Evolutionary conservation across 2,888 invertebrate species (phyloP).

Genomic region (Rhogogaster chlorosoma): DNA sequence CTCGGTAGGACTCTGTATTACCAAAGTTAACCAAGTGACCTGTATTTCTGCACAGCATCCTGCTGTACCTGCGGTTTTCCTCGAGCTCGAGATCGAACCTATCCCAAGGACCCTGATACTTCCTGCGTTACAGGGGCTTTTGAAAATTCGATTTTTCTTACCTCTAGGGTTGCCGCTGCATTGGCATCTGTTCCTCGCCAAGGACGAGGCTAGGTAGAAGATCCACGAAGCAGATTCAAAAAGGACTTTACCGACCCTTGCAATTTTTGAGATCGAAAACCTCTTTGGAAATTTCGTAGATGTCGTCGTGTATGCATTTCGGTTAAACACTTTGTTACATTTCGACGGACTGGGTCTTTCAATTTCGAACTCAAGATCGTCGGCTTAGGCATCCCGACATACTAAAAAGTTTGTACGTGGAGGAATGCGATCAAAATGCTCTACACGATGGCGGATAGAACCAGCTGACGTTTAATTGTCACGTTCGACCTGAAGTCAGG

Average conservation of each 20-base stretch:
- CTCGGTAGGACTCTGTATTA: constrained; percentile 53
- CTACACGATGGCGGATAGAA: not conserved
- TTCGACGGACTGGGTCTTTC: not conserved
- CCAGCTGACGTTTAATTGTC: constrained; percentile 1
- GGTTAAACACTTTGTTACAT: not conserved
- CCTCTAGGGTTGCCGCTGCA: constrained; percentile 58
- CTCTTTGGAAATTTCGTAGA: constrained; percentile 23
- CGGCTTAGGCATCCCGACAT: not conserved
- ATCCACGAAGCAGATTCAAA: not conserved
- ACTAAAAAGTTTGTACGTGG: constrained; percentile 12
- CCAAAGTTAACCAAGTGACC: constrained; percentile 35
- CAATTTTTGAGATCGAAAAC: constrained; percentile 7
- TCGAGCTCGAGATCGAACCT: constrained; percentile 55
- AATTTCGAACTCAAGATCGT: not conserved
- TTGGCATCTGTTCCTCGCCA: constrained; percentile 52
- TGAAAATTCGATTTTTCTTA: constrained; percentile 44
- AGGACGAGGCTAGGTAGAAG: not conserved
- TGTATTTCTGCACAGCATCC: constrained; percentile 49
- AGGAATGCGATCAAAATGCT: constrained; percentile 30
- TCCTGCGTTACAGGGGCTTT: not conserved
- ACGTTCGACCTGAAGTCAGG: not conserved
- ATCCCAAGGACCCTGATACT: not conserved
- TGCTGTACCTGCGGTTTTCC: constrained; percentile 58
- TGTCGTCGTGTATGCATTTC: constrained; percentile 24
- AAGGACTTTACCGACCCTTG: constrained; percentile 41